Evolutionary conservation across 2,888 invertebrate species (phyloP).

Genomic region (Dasysyrphus tricinctus): DNA sequence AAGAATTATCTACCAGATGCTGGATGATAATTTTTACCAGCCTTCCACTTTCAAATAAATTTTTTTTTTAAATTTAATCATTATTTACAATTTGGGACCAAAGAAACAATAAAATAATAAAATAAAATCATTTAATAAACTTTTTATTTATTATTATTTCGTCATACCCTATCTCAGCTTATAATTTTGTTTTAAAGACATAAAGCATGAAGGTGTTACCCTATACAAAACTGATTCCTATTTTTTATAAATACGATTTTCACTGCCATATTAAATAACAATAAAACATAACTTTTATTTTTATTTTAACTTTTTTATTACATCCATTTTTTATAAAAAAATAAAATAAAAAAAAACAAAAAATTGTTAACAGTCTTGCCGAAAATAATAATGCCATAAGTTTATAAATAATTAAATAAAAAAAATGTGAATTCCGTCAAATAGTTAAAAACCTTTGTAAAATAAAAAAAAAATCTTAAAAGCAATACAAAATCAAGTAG

Average conservation of each 20-base stretch:
- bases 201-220: conserved; percentile 55
- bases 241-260: conserved; percentile 65
- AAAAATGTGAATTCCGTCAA: conserved; percentile 59
- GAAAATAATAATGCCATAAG: conserved; percentile 27
- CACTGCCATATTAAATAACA: conserved; percentile 60
- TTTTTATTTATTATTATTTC: too few species aligned
- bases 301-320: not conserved
- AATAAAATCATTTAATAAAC: too few species aligned
- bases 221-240: conserved; percentile 70
- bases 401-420: conserved; percentile 17
- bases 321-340: not conserved
- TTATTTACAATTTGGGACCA: too few species aligned
- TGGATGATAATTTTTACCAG: too few species aligned
- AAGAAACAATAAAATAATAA: too few species aligned
- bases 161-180: too few species aligned
- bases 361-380: conserved; percentile 36
- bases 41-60: too few species aligned
- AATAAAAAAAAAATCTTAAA: conserved; percentile 34
- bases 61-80: too few species aligned
- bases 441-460: conserved; percentile 48
- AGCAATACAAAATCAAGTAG: conserved; percentile 62
- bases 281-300: conserved; percentile 15
- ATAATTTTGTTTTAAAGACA: not conserved
- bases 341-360: not conserved
- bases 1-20: too few species aligned